Evolutionary conservation across 2,888 invertebrate species (phyloP).

Genomic region (Patella pellucida): DNA sequence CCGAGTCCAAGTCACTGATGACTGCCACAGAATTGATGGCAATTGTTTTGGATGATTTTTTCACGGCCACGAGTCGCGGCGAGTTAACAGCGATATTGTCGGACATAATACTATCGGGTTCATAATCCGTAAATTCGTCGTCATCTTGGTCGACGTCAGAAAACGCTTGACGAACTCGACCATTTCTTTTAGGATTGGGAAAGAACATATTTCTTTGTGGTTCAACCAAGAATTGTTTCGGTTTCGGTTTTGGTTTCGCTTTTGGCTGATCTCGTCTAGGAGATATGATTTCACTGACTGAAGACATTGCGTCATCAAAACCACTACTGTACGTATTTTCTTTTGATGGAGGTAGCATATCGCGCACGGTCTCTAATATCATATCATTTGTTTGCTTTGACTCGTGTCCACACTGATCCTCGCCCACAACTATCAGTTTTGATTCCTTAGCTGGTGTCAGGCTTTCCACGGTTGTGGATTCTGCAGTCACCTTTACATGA

Average conservation of each 20-base stretch:
- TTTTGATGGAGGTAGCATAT: not conserved
- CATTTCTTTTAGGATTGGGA: not conserved
- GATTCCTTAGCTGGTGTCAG: not conserved
- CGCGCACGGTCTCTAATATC: not conserved
- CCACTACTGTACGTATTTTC: not conserved
- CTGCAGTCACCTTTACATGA: not conserved
- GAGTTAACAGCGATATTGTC: slow-evolving; percentile 31
- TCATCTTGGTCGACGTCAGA: slow-evolving; percentile 16
- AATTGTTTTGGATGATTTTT: slow-evolving; percentile 26
- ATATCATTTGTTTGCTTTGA: not conserved
- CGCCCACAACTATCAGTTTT: slow-evolving; percentile 1
- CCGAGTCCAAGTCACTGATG: slow-evolving; percentile 27
- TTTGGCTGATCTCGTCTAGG: not conserved
- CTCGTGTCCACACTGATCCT: not conserved
- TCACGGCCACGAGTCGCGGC: slow-evolving; percentile 32
- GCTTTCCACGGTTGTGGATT: not conserved
- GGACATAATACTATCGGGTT: slow-evolving; percentile 31
- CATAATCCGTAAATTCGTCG: slow-evolving; percentile 28
- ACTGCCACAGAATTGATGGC: slow-evolving; percentile 20
- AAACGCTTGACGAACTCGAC: not conserved
- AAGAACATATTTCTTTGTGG: not conserved
- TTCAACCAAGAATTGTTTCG: not conserved
- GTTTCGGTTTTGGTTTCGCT: not conserved
- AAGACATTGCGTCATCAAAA: not conserved
- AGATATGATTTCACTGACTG: not conserved